A percentile compares a stretch with the other conserved stretches of the same genome.
These are phyloP conservation scores for Python bivittatus DNA, from an alignment of 2,113 vertebrate genomes.

Conservation along the genomic window DNA sequence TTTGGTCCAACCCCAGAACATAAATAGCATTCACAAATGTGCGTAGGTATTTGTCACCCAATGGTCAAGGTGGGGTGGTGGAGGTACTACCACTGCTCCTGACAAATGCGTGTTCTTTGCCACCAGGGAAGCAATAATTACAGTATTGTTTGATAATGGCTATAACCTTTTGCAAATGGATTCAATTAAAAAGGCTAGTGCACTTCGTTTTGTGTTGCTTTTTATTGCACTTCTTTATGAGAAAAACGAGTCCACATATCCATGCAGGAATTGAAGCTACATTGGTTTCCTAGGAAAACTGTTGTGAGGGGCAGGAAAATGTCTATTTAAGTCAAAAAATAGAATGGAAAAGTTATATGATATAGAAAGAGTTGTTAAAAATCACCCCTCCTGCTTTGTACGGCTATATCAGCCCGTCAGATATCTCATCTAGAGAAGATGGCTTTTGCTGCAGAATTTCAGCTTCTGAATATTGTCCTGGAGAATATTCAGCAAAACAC, in stretches of 20 bases:
- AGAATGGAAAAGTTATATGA: neutral
- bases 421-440: neutral
- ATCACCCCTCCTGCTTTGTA: neutral
- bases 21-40: neutral
- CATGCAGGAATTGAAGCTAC: neutral
- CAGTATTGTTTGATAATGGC: neutral
- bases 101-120: neutral
- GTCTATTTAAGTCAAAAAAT: neutral
- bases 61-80: neutral
- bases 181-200: neutral
- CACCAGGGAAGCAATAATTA: neutral
- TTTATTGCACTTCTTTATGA: neutral
- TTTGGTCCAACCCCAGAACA: neutral
- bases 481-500: neutral
- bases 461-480: neutral
- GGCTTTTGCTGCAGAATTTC: neutral
- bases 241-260: neutral
- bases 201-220: neutral
- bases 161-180: neutral
- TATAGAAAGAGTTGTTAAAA: neutral
- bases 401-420: neutral
- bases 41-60: neutral
- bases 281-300: neutral
- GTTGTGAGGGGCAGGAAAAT: neutral
- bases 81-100: neutral